A percentile compares a stretch with the other conserved stretches of the same genome.
Conservation (phyloP, 2,113 vertebrate genomes). For the Ahaetulla prasina region DNA sequence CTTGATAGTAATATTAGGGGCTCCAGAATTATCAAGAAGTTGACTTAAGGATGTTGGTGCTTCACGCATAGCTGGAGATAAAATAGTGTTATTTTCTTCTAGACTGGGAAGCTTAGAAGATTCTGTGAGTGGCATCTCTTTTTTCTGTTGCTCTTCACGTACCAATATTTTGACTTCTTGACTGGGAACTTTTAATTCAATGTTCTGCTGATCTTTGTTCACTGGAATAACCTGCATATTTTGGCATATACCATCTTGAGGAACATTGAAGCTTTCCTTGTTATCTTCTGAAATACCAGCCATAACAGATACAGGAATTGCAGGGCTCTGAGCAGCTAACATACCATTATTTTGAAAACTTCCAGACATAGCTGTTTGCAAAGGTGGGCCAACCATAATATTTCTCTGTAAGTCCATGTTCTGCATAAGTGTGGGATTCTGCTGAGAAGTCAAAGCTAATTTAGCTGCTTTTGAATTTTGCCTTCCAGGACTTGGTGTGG, state of each 20-base stretch:
- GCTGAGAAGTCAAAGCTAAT: constrained; percentile 73
- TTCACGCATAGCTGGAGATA: constrained; percentile 79
- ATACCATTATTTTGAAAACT: constrained; percentile 71
- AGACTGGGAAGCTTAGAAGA: constrained; percentile 59
- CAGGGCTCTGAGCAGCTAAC: constrained; percentile 71
- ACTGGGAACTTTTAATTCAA: constrained; percentile 73
- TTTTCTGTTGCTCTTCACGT: constrained; percentile 74
- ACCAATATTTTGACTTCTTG: constrained; percentile 76
- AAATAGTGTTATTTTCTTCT: constrained; percentile 74
- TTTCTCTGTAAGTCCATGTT: constrained; percentile 79
- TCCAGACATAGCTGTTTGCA: constrained; percentile 70
- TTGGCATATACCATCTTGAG: constrained; percentile 73
- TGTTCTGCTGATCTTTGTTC: constrained; percentile 74
- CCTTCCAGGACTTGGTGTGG: constrained; percentile 91
- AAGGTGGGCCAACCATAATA: constrained; percentile 74
- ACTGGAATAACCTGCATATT: constrained; percentile 65
- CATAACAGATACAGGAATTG: constrained; percentile 61
- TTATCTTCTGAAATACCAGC: constrained; percentile 69
- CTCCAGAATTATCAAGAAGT: constrained; percentile 85
- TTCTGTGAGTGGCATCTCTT: constrained; percentile 64
- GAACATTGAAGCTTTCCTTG: constrained; percentile 72
- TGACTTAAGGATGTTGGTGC: constrained; percentile 91
- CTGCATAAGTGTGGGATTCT: constrained; percentile 77
- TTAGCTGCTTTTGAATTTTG: constrained; percentile 87
- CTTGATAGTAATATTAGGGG: constrained; percentile 76